These are phyloP conservation scores for Drosophila aldrichi DNA, from an alignment of 2,888 invertebrate genomes.

Conservation along the genomic window DNA sequence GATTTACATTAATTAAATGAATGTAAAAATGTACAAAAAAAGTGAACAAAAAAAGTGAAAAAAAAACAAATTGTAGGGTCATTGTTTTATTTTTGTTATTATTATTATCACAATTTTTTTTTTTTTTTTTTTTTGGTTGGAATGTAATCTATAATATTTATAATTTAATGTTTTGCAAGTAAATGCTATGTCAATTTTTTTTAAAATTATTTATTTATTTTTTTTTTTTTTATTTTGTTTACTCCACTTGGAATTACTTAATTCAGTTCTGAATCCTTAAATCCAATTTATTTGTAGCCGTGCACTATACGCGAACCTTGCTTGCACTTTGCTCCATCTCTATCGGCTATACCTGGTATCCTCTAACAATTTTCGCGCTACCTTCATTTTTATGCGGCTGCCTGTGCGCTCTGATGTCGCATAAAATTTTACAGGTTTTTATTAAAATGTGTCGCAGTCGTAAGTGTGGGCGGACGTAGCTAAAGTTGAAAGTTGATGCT, in stretches of 20 bases:
- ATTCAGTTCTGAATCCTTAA: not conserved
- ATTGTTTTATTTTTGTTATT: too few species aligned
- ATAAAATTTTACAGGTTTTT: slow-evolving; percentile 73
- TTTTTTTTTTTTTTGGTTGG: too few species aligned
- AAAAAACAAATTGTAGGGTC: too few species aligned
- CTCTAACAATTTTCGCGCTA: slow-evolving; percentile 29
- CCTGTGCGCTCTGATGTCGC: slow-evolving; percentile 46
- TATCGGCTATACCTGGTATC: slow-evolving; percentile 27
- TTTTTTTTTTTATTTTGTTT: too few species aligned
- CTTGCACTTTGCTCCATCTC: slow-evolving; percentile 33
- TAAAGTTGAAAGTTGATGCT: slow-evolving; percentile 2
- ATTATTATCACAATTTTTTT: too few species aligned
- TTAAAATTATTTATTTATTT: too few species aligned
- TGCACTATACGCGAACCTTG: slow-evolving; percentile 33
- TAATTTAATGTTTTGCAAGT: too few species aligned
- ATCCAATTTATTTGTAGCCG: slow-evolving; percentile 25
- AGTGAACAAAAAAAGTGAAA: too few species aligned
- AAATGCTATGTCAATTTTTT: accelerated
- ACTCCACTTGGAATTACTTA: too few species aligned
- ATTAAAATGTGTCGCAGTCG: slow-evolving; percentile 66
- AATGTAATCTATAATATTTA: not conserved
- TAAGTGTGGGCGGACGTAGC: slow-evolving; percentile 17
- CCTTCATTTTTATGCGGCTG: slow-evolving; percentile 60
- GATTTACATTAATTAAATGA: too few species aligned
- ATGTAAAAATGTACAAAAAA: too few species aligned